A percentile compares a stretch with the other conserved stretches of the same genome.
Evolutionary conservation across 2,113 vertebrate genomes (phyloP).

Genomic region (Bos javanicus): DNA sequence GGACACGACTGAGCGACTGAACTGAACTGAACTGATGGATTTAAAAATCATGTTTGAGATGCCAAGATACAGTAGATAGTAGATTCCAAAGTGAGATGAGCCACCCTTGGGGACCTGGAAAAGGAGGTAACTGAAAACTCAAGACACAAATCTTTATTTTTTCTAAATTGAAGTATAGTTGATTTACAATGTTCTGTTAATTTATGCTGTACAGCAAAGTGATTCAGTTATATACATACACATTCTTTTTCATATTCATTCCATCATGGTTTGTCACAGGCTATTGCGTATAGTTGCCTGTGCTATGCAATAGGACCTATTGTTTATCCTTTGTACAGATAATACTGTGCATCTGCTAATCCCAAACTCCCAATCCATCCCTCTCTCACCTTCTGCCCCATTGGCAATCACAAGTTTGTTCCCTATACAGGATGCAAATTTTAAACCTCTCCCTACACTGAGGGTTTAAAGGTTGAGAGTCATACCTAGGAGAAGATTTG

Average conservation of each 20-base stretch:
- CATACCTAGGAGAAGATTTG: neutral
- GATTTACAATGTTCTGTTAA: neutral
- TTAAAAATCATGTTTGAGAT: neutral
- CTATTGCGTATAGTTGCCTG: neutral
- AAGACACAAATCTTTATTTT: neutral
- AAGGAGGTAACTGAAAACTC: neutral
- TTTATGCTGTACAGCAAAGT: neutral
- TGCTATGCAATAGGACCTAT: neutral
- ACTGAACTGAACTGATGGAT: no score
- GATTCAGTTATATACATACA: neutral
- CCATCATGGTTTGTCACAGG: neutral
- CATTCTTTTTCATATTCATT: neutral
- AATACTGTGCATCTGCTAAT: neutral
- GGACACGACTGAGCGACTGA: no score
- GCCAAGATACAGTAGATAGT: neutral
- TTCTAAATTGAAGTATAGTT: neutral
- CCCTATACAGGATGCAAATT: neutral
- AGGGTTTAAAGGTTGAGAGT: neutral
- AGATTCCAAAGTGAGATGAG: neutral
- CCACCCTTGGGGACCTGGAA: neutral
- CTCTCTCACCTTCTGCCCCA: neutral
- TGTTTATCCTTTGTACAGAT: neutral
- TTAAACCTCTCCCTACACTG: neutral
- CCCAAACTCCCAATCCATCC: neutral
- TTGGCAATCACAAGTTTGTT: neutral